Evolutionary conservation across 2,113 vertebrate genomes (phyloP), one percentile per base, ranked within the genome.

Genomic region (Corythornis vintsioides): DNA sequence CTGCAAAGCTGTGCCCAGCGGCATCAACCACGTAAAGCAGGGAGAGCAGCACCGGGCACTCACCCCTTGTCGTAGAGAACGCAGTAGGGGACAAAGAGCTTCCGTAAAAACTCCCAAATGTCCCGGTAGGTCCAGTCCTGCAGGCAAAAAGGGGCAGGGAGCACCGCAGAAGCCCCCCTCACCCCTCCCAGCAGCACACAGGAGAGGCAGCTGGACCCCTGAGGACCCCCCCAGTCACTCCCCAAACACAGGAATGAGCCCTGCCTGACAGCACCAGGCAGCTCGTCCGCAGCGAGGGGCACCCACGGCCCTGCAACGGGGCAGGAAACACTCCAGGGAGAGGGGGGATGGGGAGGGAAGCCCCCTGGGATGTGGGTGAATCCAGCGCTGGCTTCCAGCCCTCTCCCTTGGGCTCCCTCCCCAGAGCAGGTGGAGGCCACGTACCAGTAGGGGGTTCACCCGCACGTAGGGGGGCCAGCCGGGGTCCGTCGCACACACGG

Each of bases 61-160:
- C 95, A 99, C 99, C 99, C 99, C 92, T 98, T 99, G 92, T 99
- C 99, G 5, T 99, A 99, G 31, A 99, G 98, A 83, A 99, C 93
- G 43, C 99, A 99, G 97, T 99, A 99, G 1, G 99, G 99, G 31
- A 99, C 97, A 13, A 98, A 98, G 8, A 99, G 96, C 6, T 97
- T 98, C 56, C 99, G 98, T 63, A 99, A 95, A 78, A 99, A 99
- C 4, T 97, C 97, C 99, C 99, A 99, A 97, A 99, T 99, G 95
- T 99, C 98, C 48, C 98, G 98, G 94, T 99, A 99, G 1, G 98
- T 98, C 99, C 99, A 99, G 96, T 99, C 99, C 99, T 99, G 93
- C 13, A 22, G 59, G 55, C 8, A 19, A 42, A 85, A 31, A 65
- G 21, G 47, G 45, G 66, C 21, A 47, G 13, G 19, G 56, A 29